Evolutionary conservation across 2,113 vertebrate genomes (phyloP).

Genomic region (Poeciliopsis retropinna): DNA sequence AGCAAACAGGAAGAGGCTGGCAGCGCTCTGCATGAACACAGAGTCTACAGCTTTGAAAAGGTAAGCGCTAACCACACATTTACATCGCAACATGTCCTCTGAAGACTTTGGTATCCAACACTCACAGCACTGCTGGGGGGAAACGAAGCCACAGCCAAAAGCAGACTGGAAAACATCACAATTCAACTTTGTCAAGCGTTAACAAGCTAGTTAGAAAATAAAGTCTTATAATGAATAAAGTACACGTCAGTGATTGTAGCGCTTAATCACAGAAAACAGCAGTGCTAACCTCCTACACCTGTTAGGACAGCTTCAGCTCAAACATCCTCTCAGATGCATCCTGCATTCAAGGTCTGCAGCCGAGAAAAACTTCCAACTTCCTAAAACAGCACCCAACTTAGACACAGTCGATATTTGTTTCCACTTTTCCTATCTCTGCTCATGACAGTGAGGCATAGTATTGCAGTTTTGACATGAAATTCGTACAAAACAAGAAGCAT

Average conservation of each 20-base stretch:
- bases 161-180: not conserved
- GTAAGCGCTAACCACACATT: not conserved
- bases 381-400: not conserved
- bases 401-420: not conserved
- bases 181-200: too few species aligned
- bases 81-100: not conserved
- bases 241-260: too few species aligned
- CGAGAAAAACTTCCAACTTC: not conserved
- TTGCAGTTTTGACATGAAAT: not conserved
- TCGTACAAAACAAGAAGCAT: not conserved
- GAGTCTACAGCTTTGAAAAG: constrained; percentile 12
- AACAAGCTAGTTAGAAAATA: too few species aligned
- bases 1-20: constrained; percentile 34
- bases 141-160: not conserved
- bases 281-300: not conserved
- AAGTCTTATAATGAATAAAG: too few species aligned
- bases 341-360: not conserved
- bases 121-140: too few species aligned
- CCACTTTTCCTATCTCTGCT: not conserved
- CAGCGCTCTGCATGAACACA: constrained; percentile 18
- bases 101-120: too few species aligned
- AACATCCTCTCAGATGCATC: not conserved
- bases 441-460: too few species aligned
- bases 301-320: not conserved
- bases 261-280: not conserved